Conservation (phyloP, 2,797 vertebrate species). For the Holocentrus rufus region DNA sequence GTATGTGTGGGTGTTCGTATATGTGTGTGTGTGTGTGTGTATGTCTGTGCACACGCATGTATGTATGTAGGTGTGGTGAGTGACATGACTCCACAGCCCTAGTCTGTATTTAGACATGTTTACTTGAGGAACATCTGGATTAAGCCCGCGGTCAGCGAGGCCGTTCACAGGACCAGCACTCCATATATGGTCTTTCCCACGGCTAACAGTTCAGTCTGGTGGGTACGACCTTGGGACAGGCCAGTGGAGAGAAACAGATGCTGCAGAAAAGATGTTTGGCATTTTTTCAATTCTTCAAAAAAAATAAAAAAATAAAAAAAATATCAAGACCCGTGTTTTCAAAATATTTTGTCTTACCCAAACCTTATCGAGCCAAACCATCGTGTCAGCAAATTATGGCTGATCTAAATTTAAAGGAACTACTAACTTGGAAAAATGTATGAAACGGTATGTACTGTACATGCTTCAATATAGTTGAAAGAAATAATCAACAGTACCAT, state of each 20-base stretch:
- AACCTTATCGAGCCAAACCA: background rate
- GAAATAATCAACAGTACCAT: no score
- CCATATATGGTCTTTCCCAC: conserved; percentile 75
- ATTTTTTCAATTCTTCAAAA: background rate
- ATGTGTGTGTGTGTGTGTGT: background rate
- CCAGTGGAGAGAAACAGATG: conserved; percentile 44
- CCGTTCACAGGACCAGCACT: conserved; percentile 67
- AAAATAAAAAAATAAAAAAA: background rate
- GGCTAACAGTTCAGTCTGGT: conserved; percentile 48
- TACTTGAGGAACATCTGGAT: conserved; percentile 79
- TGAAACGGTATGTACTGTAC: no score
- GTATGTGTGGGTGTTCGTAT: conserved; percentile 1
- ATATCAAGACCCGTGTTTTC: background rate
- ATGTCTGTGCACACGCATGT: conserved; percentile 21
- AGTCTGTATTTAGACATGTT: conserved; percentile 76
- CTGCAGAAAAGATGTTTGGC: background rate
- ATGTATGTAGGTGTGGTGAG: conserved; percentile 59
- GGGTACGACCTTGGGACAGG: conserved; percentile 47
- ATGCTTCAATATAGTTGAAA: no score
- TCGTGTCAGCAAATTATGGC: background rate
- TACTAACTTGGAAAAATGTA: background rate
- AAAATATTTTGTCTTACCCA: background rate
- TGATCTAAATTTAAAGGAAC: background rate
- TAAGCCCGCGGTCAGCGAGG: conserved; percentile 71
- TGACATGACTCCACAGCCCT: conserved; percentile 37